A percentile compares a stretch with the other conserved stretches of the same genome.
phyloP scores from a whole-genome alignment of 2,888 invertebrate genomes.

The Gymnosoma rotundatum region DNA sequence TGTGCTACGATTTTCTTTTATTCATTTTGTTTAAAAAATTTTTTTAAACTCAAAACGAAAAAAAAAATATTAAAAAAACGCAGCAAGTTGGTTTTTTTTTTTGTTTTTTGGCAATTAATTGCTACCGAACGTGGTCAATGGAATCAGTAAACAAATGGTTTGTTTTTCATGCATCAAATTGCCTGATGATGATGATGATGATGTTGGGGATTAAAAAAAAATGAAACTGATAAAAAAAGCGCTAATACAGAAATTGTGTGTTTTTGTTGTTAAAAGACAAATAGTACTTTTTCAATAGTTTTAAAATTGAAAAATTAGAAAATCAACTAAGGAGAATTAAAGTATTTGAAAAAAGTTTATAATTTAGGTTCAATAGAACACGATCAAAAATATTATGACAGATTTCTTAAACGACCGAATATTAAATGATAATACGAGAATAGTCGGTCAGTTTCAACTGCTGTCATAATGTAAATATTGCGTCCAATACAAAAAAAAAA shows the following conservation, averaged over 20 bases:
- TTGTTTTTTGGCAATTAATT: constrained; percentile 65
- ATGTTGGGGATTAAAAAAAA: neutral
- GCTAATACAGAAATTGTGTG: constrained; percentile 1
- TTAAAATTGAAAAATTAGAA: constrained; percentile 49
- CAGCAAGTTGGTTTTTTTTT: constrained; percentile 11
- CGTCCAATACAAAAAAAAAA: too few species aligned
- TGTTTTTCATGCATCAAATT: constrained; percentile 65
- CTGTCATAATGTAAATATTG: too few species aligned
- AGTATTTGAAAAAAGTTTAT: constrained; percentile 43
- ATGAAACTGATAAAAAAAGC: constrained; percentile 5
- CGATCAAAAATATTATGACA: too few species aligned
- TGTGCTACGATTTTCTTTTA: constrained; percentile 17
- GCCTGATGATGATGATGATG: constrained; percentile 55
- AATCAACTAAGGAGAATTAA: constrained; percentile 27
- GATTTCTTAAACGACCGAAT: too few species aligned
- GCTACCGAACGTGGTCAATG: constrained; percentile 70
- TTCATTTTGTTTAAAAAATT: neutral
- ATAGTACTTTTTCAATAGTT: constrained; percentile 38
- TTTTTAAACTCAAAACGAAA: neutral
- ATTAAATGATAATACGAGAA: too few species aligned
- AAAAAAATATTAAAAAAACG: too few species aligned
- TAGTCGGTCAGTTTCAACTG: too few species aligned
- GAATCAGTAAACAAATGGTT: constrained; percentile 69
- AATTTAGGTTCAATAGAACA: constrained; percentile 29
- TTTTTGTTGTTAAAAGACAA: constrained; percentile 12